These are phyloP conservation scores for Rhyzopertha dominica DNA, from an alignment of 1,140 invertebrate species.

Conservation along the genomic window DNA sequence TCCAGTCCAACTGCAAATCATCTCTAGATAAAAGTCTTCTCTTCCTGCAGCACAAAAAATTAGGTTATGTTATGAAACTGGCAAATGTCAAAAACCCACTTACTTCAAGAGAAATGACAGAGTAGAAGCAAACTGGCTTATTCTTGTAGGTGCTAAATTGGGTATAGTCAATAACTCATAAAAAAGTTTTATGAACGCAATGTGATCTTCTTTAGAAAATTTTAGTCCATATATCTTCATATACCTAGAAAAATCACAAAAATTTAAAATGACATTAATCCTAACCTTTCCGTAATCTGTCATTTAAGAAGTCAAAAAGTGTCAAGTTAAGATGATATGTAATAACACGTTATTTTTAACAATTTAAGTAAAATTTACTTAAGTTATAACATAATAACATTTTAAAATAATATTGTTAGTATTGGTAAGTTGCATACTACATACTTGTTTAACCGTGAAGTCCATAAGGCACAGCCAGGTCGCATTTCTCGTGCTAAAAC, in stretches of 20 bases:
- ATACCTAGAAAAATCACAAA: conserved; percentile 56
- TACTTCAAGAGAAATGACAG: conserved; percentile 55
- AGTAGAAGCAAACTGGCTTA: conserved; percentile 62
- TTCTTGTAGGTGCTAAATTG: conserved; percentile 67
- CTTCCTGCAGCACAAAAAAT: conserved; percentile 66
- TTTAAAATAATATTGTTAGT: too few species aligned
- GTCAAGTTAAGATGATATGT: too few species aligned
- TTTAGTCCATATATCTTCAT: conserved; percentile 78
- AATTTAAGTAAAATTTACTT: conserved; percentile 1
- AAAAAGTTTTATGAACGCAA: conserved; percentile 77
- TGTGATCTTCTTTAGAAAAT: conserved; percentile 87
- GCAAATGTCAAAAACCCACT: too few species aligned
- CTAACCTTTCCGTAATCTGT: too few species aligned
- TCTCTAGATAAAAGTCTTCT: conserved; percentile 68
- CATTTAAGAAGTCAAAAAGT: too few species aligned
- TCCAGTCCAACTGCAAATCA: conserved; percentile 81
- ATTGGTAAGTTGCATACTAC: too few species aligned
- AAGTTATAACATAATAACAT: too few species aligned
- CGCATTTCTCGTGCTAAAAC: conserved; percentile 63
- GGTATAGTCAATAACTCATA: conserved; percentile 73
- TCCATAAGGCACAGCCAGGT: conserved; percentile 61
- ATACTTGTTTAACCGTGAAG: conserved; percentile 59
- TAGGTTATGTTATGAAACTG: conserved; percentile 23
- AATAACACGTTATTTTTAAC: conserved; percentile 1
- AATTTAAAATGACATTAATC: conserved; percentile 11